Conservation (phyloP, 2,113 vertebrate genomes). For the Tursiops truncatus region DNA sequence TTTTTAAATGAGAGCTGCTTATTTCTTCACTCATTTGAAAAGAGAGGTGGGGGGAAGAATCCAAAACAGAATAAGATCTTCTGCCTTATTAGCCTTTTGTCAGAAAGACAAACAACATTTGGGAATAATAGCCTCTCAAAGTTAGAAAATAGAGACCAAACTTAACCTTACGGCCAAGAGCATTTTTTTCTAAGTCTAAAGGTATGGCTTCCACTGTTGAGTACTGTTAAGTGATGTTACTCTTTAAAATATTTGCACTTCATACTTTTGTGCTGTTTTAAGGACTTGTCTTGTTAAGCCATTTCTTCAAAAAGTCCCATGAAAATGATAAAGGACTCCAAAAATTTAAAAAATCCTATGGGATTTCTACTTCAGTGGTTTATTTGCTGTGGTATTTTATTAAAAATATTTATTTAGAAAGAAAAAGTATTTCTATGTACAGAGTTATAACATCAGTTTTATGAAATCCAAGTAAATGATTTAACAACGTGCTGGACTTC, state of each 20-base stretch:
- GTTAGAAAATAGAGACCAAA: background rate
- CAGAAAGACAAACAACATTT: background rate
- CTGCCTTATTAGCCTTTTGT: background rate
- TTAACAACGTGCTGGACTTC: constrained; percentile 61
- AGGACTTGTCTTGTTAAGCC: constrained; percentile 26
- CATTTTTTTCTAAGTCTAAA: background rate
- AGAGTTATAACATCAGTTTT: constrained; percentile 32
- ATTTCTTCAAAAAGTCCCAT: background rate
- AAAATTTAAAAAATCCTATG: background rate
- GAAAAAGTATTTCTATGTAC: background rate
- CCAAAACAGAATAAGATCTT: background rate
- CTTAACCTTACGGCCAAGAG: background rate
- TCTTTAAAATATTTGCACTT: background rate
- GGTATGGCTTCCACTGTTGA: background rate
- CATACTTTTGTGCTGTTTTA: constrained; percentile 51
- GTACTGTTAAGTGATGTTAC: background rate
- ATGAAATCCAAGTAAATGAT: constrained; percentile 61
- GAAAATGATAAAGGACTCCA: background rate
- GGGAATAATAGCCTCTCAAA: background rate
- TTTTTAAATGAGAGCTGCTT: background rate
- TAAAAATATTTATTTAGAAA: constrained; percentile 44
- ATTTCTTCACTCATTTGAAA: constrained; percentile 29
- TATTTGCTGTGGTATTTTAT: constrained; percentile 8
- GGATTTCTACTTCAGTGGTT: constrained; percentile 19
- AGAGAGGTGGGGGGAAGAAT: background rate